Evolutionary conservation across 2,113 vertebrate genomes (phyloP), one percentile per base, ranked within the genome.

Genomic region (Psilopogon haemacephalus): DNA sequence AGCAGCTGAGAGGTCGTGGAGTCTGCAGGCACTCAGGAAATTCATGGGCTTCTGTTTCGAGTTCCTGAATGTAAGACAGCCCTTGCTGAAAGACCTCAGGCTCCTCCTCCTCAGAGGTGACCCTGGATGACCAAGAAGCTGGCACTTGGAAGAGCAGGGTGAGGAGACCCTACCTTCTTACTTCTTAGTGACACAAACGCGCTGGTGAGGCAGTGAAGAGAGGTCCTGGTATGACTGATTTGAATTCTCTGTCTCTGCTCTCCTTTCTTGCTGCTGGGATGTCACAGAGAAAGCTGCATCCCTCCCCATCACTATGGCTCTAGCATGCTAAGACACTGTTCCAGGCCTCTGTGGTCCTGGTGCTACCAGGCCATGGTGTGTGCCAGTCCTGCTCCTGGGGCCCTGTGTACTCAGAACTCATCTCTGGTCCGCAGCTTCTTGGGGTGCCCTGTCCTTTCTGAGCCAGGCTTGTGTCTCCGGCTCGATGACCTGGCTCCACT

Each of bases 371-470:
- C 62, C 75, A 8, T 2, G 15, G 68, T 7, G n/a, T 32, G 40
- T 71, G 38, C 74, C 82, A 95, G 65, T 84, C 79, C 50, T 80
- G 59, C 17, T 35, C 42, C 26, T 14, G 17, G 16, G 8, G 70
- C 30, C 24, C 32, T 0, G 0, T 0, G 11, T 15, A 38, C 58
- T 98, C 97, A 98, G 60, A 98, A 94, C 76, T 98, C 98, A 80
- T 98, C 98, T 83, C 96, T 96, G 88, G 72, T 63, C 35, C 93
- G 94, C 52, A 74, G 81, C 11, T 42, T 56, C 86, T 70, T 75
- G 59, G 91, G 83, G 4, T 88, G 86, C 48, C 84, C 91, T 1
- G 21, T 82, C 58, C 85, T 69, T 8, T 86, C 86, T 1, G 58
- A 89, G 70, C 44, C 72, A 60, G 86, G 48, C 37, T 74, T 94